These are phyloP conservation scores for Graptemys geographica DNA, from an alignment of 2,797 vertebrate genomes.

Conservation along the genomic window DNA sequence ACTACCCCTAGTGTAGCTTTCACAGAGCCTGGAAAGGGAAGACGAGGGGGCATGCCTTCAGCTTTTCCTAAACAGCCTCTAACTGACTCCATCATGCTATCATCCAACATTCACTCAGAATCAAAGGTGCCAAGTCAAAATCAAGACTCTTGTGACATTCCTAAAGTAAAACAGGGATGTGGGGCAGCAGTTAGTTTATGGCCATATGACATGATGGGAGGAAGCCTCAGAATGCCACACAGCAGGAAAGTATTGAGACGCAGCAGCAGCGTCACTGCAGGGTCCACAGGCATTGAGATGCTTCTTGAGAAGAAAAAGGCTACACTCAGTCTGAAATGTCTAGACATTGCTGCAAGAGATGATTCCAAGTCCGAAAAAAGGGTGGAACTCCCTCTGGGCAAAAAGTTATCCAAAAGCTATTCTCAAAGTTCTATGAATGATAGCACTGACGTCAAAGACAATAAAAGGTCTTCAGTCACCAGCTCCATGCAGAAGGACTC, in stretches of 20 bases:
- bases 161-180: conserved; percentile 87
- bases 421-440: conserved; percentile 88
- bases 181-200: conserved; percentile 84
- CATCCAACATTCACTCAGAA: conserved; percentile 92
- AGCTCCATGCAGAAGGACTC: conserved; percentile 84
- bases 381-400: conserved; percentile 82
- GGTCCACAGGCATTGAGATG: conserved; percentile 86
- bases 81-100: conserved; percentile 89
- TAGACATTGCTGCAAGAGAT: conserved; percentile 76
- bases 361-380: conserved; percentile 80
- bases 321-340: conserved; percentile 80
- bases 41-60: conserved; percentile 91
- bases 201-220: conserved; percentile 83
- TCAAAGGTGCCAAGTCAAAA: conserved; percentile 89
- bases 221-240: conserved; percentile 87
- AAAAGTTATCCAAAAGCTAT: conserved; percentile 89
- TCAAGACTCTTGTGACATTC: conserved; percentile 87
- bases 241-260: conserved; percentile 85
- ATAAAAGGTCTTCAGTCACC: conserved; percentile 77
- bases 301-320: conserved; percentile 88
- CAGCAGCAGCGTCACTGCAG: conserved; percentile 86
- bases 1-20: conserved; percentile 99
- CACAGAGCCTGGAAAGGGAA: conserved; percentile 94
- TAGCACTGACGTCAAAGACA: conserved; percentile 77
- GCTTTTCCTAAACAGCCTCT: conserved; percentile 90